Percentiles rank a stretch among this genome's conserved stretches.
Conservation (phyloP, 2,888 invertebrate species). For the Drosophila heteroneura region DNA sequence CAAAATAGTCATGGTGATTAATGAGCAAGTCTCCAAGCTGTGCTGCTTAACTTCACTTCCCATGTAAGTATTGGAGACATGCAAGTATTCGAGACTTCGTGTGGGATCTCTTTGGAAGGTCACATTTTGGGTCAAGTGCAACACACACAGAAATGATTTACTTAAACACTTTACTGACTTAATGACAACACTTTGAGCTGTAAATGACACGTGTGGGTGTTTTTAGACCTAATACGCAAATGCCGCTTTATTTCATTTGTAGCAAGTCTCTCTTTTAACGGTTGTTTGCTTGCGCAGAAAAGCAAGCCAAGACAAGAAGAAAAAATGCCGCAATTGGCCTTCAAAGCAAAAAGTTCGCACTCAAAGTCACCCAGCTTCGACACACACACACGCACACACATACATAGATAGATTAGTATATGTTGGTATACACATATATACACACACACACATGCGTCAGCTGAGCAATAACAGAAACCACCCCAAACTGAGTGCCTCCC, state of each 20-base stretch:
- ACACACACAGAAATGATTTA: not conserved
- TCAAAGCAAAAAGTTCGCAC: conserved; percentile 37
- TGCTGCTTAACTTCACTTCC: not conserved
- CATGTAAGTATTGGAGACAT: not conserved
- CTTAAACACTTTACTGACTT: not conserved
- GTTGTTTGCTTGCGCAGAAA: conserved; percentile 31
- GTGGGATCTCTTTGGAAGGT: not conserved
- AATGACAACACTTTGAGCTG: not conserved
- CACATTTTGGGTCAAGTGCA: conserved; percentile 60
- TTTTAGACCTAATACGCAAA: conserved; percentile 6
- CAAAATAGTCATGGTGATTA: conserved; percentile 75
- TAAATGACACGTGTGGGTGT: conserved; percentile 2
- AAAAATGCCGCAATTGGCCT: conserved; percentile 48
- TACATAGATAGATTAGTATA: not conserved
- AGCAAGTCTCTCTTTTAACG: conserved; percentile 27
- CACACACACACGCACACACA: not conserved
- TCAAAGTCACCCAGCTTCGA: conserved; percentile 37
- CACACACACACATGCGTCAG: conserved; percentile 29
- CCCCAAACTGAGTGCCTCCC: conserved; percentile 39
- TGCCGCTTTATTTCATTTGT: conserved; percentile 6
- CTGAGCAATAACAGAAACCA: conserved; percentile 60
- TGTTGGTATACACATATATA: conserved; percentile 2
- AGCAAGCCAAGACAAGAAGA: not conserved
- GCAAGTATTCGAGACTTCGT: not conserved
- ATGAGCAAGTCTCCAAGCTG: conserved; percentile 42